Evolutionary conservation across 35 echinoderm and acorn worm species (phyloP), one percentile per base, ranked within the genome.

Genomic region (Heliocidaris erythrogramma): DNA sequence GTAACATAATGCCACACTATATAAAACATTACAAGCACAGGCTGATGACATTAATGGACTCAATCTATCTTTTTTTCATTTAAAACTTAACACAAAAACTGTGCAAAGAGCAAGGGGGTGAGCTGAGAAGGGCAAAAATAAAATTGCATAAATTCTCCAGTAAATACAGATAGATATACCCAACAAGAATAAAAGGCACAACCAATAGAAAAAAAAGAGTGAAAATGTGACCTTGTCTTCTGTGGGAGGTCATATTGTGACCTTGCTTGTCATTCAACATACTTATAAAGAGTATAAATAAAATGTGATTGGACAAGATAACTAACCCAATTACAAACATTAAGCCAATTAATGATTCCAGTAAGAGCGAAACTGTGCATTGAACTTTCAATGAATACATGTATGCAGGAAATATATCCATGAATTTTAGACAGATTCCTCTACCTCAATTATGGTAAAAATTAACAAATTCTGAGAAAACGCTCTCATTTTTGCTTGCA

Each of bases 201-300:
- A 78, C 65, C 65, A 78, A 78, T 78, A 78, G 65, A 78, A 78
- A 42, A 78, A 78, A 42, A 78, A 78, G 18, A 78, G 65, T 78
- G 65, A 21, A 78, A 78, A 78, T 78, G 27, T 78, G 65, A 78
- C 52, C 52, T 12, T 56, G 52, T 56, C 52, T 56, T 12, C 10
- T 13, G 52, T 11, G 13, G 14, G 13, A 56, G 52, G 52, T 56
- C 52, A 56, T 13, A 56, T 56, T 56, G 52, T 56, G 52, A 56
- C 52, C 9, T 56, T 56, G 52, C 52, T 56, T 56, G 52, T 56
- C 52, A 56, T 56, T 78, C 27, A n/a, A 27, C 21, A 17, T 78
- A 18, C 7, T 78, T 78, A 18, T 78, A 78, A 18, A 0, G 5
- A 24, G 17, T 21, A n/a, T 0, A n/a, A n/a, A 13, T 5, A 8